phyloP scores from a whole-genome alignment of 1,140 invertebrate species.

The Ridgeia piscesae region DNA sequence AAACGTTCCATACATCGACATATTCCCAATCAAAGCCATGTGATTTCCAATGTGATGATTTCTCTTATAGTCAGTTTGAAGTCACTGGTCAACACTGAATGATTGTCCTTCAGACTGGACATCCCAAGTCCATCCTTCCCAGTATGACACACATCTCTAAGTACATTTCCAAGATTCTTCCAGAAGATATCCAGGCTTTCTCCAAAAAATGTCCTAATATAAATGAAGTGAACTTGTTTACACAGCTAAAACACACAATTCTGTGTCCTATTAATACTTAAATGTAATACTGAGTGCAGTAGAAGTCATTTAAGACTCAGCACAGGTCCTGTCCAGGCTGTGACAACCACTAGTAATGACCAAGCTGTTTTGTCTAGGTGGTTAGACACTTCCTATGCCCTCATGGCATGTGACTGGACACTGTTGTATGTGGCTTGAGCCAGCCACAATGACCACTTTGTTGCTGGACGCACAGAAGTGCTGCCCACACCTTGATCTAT shows the following conservation, averaged over 20 bases:
- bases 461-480: neutral
- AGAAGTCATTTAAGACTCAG: neutral
- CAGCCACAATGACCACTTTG: neutral
- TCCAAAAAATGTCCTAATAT: neutral
- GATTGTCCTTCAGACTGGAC: neutral
- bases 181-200: neutral
- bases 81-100: neutral
- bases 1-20: slow-evolving; percentile 28
- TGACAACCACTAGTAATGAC: neutral
- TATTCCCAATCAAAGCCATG: neutral
- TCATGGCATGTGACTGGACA: neutral
- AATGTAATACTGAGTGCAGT: too few relatives aligned
- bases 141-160: neutral
- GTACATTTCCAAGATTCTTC: neutral
- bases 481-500: neutral
- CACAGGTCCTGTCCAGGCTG: neutral
- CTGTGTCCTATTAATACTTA: neutral
- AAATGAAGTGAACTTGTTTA: neutral
- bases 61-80: neutral
- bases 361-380: neutral
- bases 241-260: too few relatives aligned
- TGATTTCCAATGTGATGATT: neutral
- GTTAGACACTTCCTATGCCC: neutral
- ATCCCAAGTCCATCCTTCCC: neutral
- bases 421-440: neutral